Evolutionary conservation across 1,140 invertebrate genomes (phyloP).

Genomic region (Pseudomyrmex gracilis): DNA sequence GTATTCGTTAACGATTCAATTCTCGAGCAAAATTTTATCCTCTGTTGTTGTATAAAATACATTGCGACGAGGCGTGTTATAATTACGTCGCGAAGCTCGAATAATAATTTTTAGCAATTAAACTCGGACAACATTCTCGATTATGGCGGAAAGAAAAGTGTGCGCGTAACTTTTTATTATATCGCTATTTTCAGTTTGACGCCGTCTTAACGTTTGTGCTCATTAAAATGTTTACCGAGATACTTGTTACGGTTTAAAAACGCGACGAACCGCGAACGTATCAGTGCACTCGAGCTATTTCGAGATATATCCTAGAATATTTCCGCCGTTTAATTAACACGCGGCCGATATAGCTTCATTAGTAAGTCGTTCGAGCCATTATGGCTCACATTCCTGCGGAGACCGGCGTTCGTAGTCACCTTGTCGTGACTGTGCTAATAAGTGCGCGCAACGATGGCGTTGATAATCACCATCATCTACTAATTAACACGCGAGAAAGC

Average conservation of each 20-base stretch:
- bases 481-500: constrained; percentile 48
- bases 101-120: neutral
- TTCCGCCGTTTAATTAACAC: constrained; percentile 36
- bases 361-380: constrained; percentile 27
- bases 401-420: constrained; percentile 22
- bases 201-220: neutral
- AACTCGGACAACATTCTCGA: neutral
- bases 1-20: constrained; percentile 38
- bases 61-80: constrained; percentile 2
- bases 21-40: neutral
- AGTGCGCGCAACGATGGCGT: constrained; percentile 40
- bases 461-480: constrained; percentile 42
- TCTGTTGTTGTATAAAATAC: constrained; percentile 13
- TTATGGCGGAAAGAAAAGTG: neutral
- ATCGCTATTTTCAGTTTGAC: neutral
- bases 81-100: neutral
- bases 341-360: constrained; percentile 41
- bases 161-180: neutral
- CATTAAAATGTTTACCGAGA: constrained; percentile 3
- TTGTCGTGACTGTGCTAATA: constrained; percentile 52
- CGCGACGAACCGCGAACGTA: neutral
- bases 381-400: constrained; percentile 34
- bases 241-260: neutral
- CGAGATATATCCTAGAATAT: constrained; percentile 20
- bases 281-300: neutral